Conservation (phyloP, 2,797 vertebrate genomes). For the Odontamblyopus rebecca region DNA sequence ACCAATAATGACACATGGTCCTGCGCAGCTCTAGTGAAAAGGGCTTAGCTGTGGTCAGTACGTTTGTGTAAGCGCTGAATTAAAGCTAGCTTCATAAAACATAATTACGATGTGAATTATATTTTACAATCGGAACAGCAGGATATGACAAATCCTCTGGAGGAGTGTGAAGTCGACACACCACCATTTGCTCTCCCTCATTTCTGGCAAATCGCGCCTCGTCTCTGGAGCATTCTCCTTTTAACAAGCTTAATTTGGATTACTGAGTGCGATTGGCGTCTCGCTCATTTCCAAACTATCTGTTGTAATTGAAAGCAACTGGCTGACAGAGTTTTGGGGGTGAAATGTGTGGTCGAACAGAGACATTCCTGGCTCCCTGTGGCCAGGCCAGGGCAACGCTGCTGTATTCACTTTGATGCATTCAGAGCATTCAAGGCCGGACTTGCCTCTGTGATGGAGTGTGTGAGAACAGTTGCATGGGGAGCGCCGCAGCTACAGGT, state of each 20-base stretch:
- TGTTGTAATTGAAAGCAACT: slow-evolving; percentile 57
- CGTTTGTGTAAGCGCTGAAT: slow-evolving; percentile 2
- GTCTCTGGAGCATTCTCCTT: slow-evolving; percentile 58
- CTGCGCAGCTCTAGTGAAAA: background rate
- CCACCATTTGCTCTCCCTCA: slow-evolving; percentile 36
- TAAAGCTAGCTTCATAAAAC: slow-evolving; percentile 1
- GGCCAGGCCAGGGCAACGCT: slow-evolving; percentile 28
- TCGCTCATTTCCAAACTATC: slow-evolving; percentile 51
- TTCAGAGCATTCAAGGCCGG: slow-evolving; percentile 15
- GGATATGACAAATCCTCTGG: slow-evolving; percentile 46
- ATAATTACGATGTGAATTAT: slow-evolving; percentile 20
- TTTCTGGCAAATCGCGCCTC: slow-evolving; percentile 44
- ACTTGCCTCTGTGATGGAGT: slow-evolving; percentile 10
- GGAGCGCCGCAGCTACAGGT: slow-evolving; percentile 38
- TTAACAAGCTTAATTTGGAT: slow-evolving; percentile 70
- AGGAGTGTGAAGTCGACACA: slow-evolving; percentile 21
- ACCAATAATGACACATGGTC: slow-evolving; percentile 9
- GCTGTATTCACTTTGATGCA: slow-evolving; percentile 37
- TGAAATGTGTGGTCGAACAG: slow-evolving; percentile 43
- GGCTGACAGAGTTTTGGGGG: slow-evolving; percentile 41
- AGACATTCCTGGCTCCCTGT: slow-evolving; percentile 51
- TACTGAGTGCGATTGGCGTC: slow-evolving; percentile 47
- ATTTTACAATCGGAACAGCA: slow-evolving; percentile 46
- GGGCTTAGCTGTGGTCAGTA: background rate
- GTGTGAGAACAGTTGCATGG: slow-evolving; percentile 11